phyloP scores from a whole-genome alignment of 1,140 invertebrate genomes.

The Cotesia typhae region DNA sequence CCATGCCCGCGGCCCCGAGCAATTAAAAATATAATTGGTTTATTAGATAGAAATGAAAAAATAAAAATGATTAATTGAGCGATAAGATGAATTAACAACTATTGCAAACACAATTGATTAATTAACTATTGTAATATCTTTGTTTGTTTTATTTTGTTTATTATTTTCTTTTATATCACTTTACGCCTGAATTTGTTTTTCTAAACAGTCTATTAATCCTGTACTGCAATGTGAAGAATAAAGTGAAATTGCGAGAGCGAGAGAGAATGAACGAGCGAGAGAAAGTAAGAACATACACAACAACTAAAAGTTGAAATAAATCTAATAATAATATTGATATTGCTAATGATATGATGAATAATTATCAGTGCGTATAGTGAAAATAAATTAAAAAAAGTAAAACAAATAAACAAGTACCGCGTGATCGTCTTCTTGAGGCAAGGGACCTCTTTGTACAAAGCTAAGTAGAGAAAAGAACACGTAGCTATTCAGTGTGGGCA shows the following conservation, averaged over 20 bases:
- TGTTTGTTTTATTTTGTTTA: conserved; percentile 4
- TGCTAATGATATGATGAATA: conserved; percentile 24
- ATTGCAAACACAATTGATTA: not conserved
- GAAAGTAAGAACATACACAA: not conserved
- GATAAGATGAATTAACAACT: not conserved
- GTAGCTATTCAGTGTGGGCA: conserved; percentile 47
- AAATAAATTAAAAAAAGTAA: conserved; percentile 39
- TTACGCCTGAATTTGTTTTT: not conserved
- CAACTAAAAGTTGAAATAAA: not conserved
- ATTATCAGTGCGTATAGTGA: conserved; percentile 34
- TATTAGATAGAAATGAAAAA: conserved; percentile 11
- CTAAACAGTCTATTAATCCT: not conserved
- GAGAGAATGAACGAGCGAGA: not conserved
- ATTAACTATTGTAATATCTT: not conserved
- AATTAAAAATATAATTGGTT: conserved; percentile 15
- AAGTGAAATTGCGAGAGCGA: conserved; percentile 9
- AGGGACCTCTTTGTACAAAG: conserved; percentile 44
- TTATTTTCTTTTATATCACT: conserved; percentile 8
- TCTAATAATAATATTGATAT: not conserved
- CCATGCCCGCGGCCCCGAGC: conserved; percentile 41
- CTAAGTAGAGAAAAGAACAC: conserved; percentile 38
- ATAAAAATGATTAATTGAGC: not conserved
- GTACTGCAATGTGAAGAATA: conserved; percentile 5
- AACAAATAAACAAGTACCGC: conserved; percentile 44
- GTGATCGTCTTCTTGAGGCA: conserved; percentile 46